phyloP scores from a whole-genome alignment of 1,140 invertebrate genomes.

The Saccostrea glomerata region DNA sequence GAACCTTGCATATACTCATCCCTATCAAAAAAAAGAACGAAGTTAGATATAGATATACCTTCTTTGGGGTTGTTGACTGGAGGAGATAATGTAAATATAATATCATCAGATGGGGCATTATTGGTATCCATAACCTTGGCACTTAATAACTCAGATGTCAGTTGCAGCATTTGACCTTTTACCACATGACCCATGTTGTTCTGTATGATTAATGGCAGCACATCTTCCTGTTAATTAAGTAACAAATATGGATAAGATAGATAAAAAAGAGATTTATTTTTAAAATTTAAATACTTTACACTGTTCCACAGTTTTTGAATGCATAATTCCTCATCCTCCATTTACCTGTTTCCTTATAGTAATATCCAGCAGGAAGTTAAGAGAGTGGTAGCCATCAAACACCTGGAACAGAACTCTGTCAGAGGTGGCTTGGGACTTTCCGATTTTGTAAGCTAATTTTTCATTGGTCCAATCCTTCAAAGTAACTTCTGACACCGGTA shows the following conservation, averaged over 20 bases:
- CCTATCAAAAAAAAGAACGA: no score
- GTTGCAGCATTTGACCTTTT: constrained; percentile 58
- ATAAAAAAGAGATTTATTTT: neutral
- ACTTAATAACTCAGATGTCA: constrained; percentile 64
- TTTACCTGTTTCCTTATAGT: constrained; percentile 64
- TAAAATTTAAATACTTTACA: neutral
- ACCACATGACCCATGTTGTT: constrained; percentile 65
- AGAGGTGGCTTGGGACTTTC: constrained; percentile 41
- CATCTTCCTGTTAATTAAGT: constrained; percentile 61
- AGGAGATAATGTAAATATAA: constrained; percentile 68
- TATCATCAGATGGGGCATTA: constrained; percentile 55
- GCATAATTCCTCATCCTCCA: neutral
- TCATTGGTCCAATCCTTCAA: constrained; percentile 58
- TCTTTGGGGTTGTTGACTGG: constrained; percentile 67
- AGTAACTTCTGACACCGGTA: constrained; percentile 56
- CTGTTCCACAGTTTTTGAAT: neutral
- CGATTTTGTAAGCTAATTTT: constrained; percentile 59
- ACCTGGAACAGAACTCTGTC: constrained; percentile 65
- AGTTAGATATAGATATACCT: constrained; percentile 50
- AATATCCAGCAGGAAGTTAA: constrained; percentile 64
- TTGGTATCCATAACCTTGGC: constrained; percentile 52
- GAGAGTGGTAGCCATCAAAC: constrained; percentile 58
- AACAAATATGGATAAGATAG: neutral
- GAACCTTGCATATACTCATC: no score
- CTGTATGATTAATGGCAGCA: constrained; percentile 63